Conservation (phyloP, 2,113 vertebrate genomes). For the Cyprinodon brontotheroides region DNA sequence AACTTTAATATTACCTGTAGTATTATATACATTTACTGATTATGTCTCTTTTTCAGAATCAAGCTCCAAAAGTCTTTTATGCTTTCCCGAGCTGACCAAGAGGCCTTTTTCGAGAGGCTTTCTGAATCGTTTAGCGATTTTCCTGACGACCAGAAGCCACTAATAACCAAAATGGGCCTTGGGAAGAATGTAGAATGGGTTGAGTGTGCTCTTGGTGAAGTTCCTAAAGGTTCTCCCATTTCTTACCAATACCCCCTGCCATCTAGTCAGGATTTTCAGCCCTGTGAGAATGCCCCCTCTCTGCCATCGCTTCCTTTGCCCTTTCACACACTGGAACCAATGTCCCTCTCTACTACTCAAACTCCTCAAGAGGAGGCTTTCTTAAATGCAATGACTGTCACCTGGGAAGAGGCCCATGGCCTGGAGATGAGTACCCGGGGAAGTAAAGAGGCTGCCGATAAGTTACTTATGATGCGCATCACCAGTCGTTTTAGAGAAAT, state of each 20-base stretch:
- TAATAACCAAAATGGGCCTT: conserved; percentile 44
- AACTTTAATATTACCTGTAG: not conserved
- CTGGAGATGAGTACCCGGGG: conserved; percentile 39
- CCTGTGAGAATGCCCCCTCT: conserved; percentile 7
- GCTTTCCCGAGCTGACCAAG: not conserved
- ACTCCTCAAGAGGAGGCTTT: conserved; percentile 12
- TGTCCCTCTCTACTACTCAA: not conserved
- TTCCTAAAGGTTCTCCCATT: conserved; percentile 44
- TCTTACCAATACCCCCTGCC: conserved; percentile 49
- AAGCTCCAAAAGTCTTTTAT: not conserved
- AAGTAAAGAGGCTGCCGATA: not conserved
- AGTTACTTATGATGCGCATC: conserved; percentile 30
- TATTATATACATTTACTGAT: not conserved
- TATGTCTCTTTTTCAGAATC: conserved; percentile 22
- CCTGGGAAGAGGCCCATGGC: conserved; percentile 31
- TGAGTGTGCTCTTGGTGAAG: conserved; percentile 45
- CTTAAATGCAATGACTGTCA: conserved; percentile 12
- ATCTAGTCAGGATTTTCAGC: conserved; percentile 24
- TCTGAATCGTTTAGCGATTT: conserved; percentile 41
- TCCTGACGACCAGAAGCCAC: conserved; percentile 42
- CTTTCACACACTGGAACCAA: not conserved
- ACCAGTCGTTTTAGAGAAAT: conserved; percentile 42
- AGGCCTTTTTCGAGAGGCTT: conserved; percentile 29
- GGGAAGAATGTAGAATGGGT: conserved; percentile 29
- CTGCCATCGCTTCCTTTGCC: conserved; percentile 33